Evolutionary conservation across 2,888 invertebrate genomes (phyloP), one percentile per base, ranked within the genome.

Genomic region (Cataglyphis rosenhaueri): DNA sequence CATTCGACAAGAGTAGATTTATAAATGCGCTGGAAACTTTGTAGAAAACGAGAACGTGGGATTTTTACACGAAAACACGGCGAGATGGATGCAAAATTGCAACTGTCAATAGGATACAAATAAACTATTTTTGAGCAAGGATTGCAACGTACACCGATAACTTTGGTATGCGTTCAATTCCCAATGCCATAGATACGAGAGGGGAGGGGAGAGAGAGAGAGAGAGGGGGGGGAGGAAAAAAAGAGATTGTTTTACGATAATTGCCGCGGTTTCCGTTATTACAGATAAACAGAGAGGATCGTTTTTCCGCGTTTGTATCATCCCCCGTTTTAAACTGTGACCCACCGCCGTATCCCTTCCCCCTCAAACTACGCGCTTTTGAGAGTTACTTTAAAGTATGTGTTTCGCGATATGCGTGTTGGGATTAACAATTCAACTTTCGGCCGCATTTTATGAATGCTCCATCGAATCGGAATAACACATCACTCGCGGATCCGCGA

Each of bases 71-170:
- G 25, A 55, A 55, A 35, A 55, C 15, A n/a, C n/a, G 2, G 18
- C 32, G 57, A 76, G 48, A 79, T 59, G 25, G 78, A 70, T 79
- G 12, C 18, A 59, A 79, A 70, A 79, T 79, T 79, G 57, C 35
- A 44, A 57, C 59, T 70, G 78, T 79, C 78, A 59, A 79, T 79
- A 79, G 21, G 41, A 25, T 35, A 25, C 35, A 32, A 79, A 57
- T 68, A 78, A 68, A 78, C 78, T 59, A 79, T 57, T 70, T 79
- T 79, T 44, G 32, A 59, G 35, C 78, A 78, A 76, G 76, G 41
- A 66, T 66, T 66, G 76, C 57, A 64, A 79, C n/a, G 2, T n/a
- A 8, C 52, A 52, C 18, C 55, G 70, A 15, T 59, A 68, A 70
- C 78, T 79, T 44, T 25, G 29, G 55, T 32, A 66, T 10, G 44